A percentile compares a stretch with the other conserved stretches of the same genome.
phyloP scores from a whole-genome alignment of 2,113 vertebrate genomes.

The Poeciliopsis occidentalis region DNA sequence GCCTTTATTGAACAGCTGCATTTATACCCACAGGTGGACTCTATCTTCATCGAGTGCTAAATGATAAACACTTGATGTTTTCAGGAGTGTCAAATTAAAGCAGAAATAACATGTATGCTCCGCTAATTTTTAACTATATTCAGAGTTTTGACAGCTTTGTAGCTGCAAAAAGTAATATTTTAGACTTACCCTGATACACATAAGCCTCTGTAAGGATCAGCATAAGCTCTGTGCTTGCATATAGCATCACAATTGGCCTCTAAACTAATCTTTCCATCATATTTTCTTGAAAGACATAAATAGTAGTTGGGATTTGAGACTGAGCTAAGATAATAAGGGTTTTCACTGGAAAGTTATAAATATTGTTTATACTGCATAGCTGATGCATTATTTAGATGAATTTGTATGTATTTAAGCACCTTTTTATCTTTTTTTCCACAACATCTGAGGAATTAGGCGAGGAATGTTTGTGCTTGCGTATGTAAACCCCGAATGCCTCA shows the following conservation, averaged over 20 bases:
- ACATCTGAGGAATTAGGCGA: background rate
- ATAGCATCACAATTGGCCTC: background rate
- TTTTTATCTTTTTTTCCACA: background rate
- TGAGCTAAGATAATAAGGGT: background rate
- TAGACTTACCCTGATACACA: background rate
- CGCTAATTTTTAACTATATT: background rate
- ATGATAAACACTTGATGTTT: background rate
- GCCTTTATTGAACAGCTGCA: background rate
- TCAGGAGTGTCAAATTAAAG: background rate
- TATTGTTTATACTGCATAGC: background rate
- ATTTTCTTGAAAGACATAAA: background rate
- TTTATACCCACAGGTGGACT: background rate
- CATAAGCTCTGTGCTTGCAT: background rate
- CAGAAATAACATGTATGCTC: background rate
- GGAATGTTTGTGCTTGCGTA: background rate
- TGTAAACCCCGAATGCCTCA: background rate
- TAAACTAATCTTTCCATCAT: background rate
- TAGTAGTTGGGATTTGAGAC: background rate
- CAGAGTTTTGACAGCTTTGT: background rate
- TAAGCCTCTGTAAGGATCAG: background rate
- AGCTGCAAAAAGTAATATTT: background rate
- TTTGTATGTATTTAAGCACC: background rate
- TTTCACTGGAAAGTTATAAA: background rate
- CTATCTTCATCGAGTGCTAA: background rate
- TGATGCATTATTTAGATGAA: slow-evolving; percentile 1